These are phyloP conservation scores for Mormyrus lacerda DNA, from an alignment of 2,113 vertebrate species.

Conservation along the genomic window DNA sequence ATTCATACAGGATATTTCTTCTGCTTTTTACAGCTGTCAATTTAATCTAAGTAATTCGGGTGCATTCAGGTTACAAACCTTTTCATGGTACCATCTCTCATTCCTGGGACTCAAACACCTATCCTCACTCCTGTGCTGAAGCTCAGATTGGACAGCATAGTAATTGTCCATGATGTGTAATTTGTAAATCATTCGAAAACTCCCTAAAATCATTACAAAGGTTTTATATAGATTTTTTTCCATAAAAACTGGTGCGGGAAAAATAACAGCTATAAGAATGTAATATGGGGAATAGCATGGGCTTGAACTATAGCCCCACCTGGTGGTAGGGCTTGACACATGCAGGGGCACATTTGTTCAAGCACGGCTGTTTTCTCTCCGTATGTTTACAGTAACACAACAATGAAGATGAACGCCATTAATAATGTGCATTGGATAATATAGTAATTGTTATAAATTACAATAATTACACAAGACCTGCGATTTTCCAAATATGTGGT, in stretches of 20 bases:
- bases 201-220: not conserved
- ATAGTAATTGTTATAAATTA: constrained; percentile 14
- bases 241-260: not conserved
- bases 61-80: not conserved
- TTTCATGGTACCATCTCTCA: not conserved
- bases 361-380: not conserved
- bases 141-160: not conserved
- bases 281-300: not conserved
- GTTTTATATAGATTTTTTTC: not conserved
- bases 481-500: constrained; percentile 1
- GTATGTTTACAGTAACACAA: not conserved
- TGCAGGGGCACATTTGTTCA: not conserved
- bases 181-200: not conserved
- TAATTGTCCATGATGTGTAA: not conserved
- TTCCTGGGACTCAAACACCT: not conserved
- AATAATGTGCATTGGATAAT: constrained; percentile 1
- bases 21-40: not conserved
- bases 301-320: constrained; percentile 45
- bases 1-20: not conserved
- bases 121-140: not conserved
- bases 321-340: constrained; percentile 35
- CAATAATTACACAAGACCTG: constrained; percentile 1
- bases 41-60: not conserved
- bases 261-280: not conserved
- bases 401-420: not conserved